phyloP scores from a whole-genome alignment of 1,140 invertebrate genomes.

The Panulirus ornatus region DNA sequence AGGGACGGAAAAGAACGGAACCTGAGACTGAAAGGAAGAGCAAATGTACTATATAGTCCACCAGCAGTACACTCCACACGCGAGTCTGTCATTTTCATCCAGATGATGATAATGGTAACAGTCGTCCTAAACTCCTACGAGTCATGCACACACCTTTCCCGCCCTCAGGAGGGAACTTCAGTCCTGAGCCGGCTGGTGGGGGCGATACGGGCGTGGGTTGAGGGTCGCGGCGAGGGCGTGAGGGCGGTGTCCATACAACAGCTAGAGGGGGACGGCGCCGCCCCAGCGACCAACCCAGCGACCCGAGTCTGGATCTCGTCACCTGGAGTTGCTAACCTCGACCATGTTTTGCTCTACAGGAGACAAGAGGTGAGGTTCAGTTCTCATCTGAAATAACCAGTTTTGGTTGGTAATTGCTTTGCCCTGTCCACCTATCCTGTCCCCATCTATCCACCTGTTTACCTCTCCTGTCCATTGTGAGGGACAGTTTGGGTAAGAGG shows the following conservation, averaged over 20 bases:
- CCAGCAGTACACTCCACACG: too few relatives aligned
- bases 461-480: not conserved
- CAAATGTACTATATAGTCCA: too few relatives aligned
- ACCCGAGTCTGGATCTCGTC: conserved; percentile 21
- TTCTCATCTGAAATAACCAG: not conserved
- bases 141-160: too few relatives aligned
- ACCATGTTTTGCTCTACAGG: not conserved
- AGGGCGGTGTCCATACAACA: conserved; percentile 13
- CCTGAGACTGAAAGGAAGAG: too few relatives aligned
- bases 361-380: not conserved
- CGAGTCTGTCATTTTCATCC: too few relatives aligned
- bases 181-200: not conserved
- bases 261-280: not conserved
- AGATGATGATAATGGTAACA: too few relatives aligned
- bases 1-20: too few relatives aligned
- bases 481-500: not conserved
- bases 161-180: not conserved
- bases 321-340: not conserved
- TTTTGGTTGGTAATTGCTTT: too few relatives aligned
- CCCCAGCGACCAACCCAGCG: not conserved
- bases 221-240: not conserved
- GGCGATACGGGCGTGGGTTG: not conserved
- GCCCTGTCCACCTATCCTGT: not conserved
- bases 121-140: too few relatives aligned
- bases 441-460: not conserved